Base-by-base conservation (phyloP, 2,113 vertebrate species). In the Noturus placidus region DNA sequence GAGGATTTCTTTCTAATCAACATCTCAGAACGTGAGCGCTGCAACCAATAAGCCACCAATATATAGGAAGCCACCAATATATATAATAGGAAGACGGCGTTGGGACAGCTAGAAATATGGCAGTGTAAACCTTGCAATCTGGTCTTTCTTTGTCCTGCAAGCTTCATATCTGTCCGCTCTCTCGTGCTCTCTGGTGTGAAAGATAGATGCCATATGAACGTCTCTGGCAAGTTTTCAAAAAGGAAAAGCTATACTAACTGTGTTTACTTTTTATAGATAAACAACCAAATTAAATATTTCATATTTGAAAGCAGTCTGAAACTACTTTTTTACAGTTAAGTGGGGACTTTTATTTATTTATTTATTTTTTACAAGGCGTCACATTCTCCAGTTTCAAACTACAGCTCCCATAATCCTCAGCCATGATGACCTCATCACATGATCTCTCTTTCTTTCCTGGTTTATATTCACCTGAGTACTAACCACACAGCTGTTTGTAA, bases 331-430 rank as follows among this genome's bases (percentile, higher is more conserved):
- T 14, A n/a, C 27, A 65, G 27, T 65, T 65, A 30, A 65, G 27
- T 10, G 13, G 27, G n/a, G 27, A 69, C 25, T 15, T 69, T 69
- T 22, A 22, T 67, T 67, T 8, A 30, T 35, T 35, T n/a, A 10
- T 0, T n/a, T 65, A 13, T 30, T 67, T 8, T 65, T 19, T 35
- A 33, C 30, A 35, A 70, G 4, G 13, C 8, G 67, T 65, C 61
- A 0, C 63, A 8, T 72, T 17, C 63, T 69, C 15, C 19, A 20
- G n/a, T 70, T 76, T 46, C 20, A 76, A 38, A 46, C 72, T 76
- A 46, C 72, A 76, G 10, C 38, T 76, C 72, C 72, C 72, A 76
- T 50, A 76, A 76, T 76, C 38, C 72, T 76, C 72, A 50, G 72
- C 10, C 19, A 50, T 50, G 22, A 46, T 50, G 72, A 50, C 38